Evolutionary conservation across 92 coral and sea anemone genomes (phyloP), one percentile per base, ranked within the genome.

Genomic region (Umimayanthus kanabou): DNA sequence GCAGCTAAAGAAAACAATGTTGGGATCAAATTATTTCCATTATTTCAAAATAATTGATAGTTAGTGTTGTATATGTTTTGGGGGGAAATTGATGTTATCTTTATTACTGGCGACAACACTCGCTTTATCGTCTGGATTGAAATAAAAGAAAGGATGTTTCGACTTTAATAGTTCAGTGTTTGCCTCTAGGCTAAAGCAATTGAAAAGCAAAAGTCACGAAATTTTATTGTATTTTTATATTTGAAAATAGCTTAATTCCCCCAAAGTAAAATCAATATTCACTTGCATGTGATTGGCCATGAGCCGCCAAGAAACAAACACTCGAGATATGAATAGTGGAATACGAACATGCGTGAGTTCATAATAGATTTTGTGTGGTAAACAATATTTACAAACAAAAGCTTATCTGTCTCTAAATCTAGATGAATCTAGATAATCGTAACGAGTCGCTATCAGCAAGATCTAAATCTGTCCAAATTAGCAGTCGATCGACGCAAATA

Each of bases 121-220:
- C 73, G 3, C 18, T 77, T 66, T 81, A 81, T 39, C 85, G 85
- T 81, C 85, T 81, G 85, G 85, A 40, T 22, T 28, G 30, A 22
- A 65, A 81, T 65, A 43, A 81, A 81, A 81, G 73, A 40, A 81
- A 43, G 30, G 55, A 22, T 39, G 43, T 64, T 81, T 43, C 85
- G 57, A 81, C 85, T 65, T 65, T 42, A 81, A 81, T 81, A 81
- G 76, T 81, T 65, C 26, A 61, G 13, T 22, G 39, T 39, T 39
- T 65, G 85, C 85, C 85, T 81, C 29, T 22, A 25, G 85, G 76
- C 85, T 25, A 81, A 37, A 30, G 73, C 37, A 20, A 22, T 13
- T 9, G 69, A 39, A 65, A 61, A 37, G 49, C 25, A 81, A 81
- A 39, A 81, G 85, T 81, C 85, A 81, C 85, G 85, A 67, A 81